Conservation (phyloP, 1,140 invertebrate genomes). For the Lepidostoma basale region DNA sequence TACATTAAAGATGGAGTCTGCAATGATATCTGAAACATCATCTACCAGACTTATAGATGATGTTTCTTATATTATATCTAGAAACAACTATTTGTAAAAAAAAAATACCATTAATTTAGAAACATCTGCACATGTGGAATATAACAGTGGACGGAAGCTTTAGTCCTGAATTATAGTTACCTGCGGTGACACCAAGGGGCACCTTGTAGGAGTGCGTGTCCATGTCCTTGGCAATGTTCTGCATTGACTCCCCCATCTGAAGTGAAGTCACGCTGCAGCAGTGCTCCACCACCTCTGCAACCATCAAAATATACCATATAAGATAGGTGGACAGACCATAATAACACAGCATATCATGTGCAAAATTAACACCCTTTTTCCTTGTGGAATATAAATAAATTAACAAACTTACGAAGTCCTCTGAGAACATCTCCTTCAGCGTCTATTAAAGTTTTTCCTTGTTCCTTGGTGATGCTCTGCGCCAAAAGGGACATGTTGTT, state of each 20-base stretch:
- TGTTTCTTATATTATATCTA: too few relatives aligned
- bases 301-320: too few relatives aligned
- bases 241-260: conserved; percentile 90
- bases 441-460: conserved; percentile 97
- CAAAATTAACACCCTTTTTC: too few relatives aligned
- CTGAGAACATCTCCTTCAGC: conserved; percentile 98
- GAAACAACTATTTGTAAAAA: too few relatives aligned
- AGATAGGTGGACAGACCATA: too few relatives aligned
- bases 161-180: conserved; percentile 49
- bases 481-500: conserved; percentile 85
- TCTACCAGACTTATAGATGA: too few relatives aligned
- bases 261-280: conserved; percentile 91
- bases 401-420: conserved; percentile 83
- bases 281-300: conserved; percentile 93
- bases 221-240: conserved; percentile 92
- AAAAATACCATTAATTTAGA: too few relatives aligned
- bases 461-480: conserved; percentile 91
- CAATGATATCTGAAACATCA: too few relatives aligned
- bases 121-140: too few relatives aligned
- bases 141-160: background rate
- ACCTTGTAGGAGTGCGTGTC: conserved; percentile 88
- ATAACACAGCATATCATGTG: too few relatives aligned
- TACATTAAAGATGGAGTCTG: too few relatives aligned
- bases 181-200: conserved; percentile 86
- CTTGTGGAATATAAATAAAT: too few relatives aligned